phyloP scores from a whole-genome alignment of 2,888 invertebrate species.

The Phengaris arion region DNA sequence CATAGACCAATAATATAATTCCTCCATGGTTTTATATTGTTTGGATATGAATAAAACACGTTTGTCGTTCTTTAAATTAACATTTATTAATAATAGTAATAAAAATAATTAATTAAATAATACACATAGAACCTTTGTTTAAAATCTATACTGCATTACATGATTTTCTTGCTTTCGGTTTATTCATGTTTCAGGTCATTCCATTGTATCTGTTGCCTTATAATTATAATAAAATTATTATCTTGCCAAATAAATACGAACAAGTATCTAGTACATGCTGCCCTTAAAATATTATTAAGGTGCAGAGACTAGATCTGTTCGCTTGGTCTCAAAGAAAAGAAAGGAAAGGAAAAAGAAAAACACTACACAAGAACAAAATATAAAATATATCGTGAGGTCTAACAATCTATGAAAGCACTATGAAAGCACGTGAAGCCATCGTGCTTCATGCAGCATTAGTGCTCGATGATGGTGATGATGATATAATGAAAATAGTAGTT shows the following conservation, averaged over 20 bases:
- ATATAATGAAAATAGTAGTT: background rate
- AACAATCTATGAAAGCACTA: too few relatives aligned
- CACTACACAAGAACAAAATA: background rate
- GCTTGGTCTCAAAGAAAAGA: background rate
- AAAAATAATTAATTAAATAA: too few relatives aligned
- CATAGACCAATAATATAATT: too few relatives aligned
- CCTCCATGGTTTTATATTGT: too few relatives aligned
- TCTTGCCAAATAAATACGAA: background rate
- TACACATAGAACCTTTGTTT: background rate
- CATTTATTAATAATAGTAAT: too few relatives aligned
- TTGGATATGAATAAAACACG: too few relatives aligned
- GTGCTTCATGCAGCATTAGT: too few relatives aligned
- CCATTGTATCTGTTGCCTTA: background rate
- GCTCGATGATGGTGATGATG: too few relatives aligned
- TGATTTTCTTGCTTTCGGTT: background rate
- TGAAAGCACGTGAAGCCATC: too few relatives aligned
- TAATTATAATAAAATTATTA: background rate
- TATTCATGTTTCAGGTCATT: background rate
- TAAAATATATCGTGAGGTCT: background rate
- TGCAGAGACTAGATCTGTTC: background rate
- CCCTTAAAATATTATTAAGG: background rate
- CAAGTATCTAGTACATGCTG: background rate
- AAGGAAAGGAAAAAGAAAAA: background rate
- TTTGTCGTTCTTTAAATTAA: too few relatives aligned
- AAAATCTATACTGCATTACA: background rate